Percentiles rank a stretch among this genome's conserved stretches.
These are phyloP conservation scores for Drosophila siamana DNA, from an alignment of 2,888 invertebrate genomes.

Conservation along the genomic window DNA sequence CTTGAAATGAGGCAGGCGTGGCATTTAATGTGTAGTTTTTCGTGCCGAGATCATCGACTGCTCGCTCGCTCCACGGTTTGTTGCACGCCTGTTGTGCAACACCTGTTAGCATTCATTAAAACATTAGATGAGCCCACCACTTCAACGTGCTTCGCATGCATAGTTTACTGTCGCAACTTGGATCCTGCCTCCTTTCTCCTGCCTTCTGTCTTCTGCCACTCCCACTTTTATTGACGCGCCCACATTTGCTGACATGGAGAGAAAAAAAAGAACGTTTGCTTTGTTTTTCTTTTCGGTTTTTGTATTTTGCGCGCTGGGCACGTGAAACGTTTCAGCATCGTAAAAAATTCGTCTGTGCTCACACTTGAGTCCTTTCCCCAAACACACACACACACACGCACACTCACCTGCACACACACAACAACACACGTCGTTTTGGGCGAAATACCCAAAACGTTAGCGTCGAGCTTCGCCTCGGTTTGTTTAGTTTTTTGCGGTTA, in stretches of 20 bases:
- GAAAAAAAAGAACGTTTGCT: neutral
- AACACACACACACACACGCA: neutral
- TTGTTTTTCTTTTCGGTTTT: neutral
- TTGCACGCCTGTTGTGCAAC: constrained; percentile 37
- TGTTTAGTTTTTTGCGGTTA: constrained; percentile 74
- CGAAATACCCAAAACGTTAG: constrained; percentile 23
- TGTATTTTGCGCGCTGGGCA: constrained; percentile 21
- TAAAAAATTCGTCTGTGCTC: constrained; percentile 64
- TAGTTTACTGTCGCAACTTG: constrained; percentile 13
- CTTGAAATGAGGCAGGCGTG: constrained; percentile 5
- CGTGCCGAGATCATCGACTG: constrained; percentile 26
- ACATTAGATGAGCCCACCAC: constrained; percentile 15
- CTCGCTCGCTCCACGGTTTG: neutral
- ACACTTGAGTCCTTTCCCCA: constrained; percentile 61
- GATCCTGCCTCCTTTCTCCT: neutral
- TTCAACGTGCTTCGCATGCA: constrained; percentile 29
- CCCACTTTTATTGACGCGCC: constrained; percentile 71
- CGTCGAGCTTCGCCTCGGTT: constrained; percentile 44
- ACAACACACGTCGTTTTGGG: neutral
- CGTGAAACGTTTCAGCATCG: constrained; percentile 42
- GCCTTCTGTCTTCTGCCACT: constrained; percentile 6
- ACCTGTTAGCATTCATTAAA: constrained; percentile 61
- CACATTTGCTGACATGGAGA: constrained; percentile 58
- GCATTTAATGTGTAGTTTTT: constrained; percentile 18
- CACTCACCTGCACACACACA: neutral